Percentiles rank a stretch among this genome's conserved stretches.
phyloP scores from a whole-genome alignment of 2,888 invertebrate species.

The Diaperis boleti region DNA sequence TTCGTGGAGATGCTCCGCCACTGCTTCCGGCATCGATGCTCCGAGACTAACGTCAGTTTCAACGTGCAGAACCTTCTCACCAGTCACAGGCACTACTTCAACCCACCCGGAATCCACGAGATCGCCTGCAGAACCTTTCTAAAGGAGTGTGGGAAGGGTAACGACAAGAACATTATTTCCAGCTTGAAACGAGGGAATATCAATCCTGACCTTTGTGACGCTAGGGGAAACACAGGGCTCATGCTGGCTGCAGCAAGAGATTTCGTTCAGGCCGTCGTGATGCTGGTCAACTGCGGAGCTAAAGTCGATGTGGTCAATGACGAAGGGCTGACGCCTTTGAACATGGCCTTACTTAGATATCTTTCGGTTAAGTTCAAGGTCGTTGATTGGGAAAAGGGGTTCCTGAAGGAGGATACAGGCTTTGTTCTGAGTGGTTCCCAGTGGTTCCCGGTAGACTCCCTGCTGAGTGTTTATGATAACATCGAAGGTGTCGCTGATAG shows the following conservation, averaged over 20 bases:
- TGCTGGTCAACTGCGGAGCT: slow-evolving; percentile 68
- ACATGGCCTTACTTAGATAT: slow-evolving; percentile 65
- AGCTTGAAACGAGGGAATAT: slow-evolving; percentile 64
- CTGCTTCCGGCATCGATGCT: slow-evolving; percentile 66
- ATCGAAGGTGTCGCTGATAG: no score
- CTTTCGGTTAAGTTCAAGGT: slow-evolving; percentile 56
- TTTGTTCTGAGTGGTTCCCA: slow-evolving; percentile 70
- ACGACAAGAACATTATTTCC: slow-evolving; percentile 57
- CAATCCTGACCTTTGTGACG: slow-evolving; percentile 68
- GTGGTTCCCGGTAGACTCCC: slow-evolving; percentile 56
- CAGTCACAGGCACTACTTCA: slow-evolving; percentile 56
- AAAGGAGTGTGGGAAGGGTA: slow-evolving; percentile 54
- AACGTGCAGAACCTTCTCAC: slow-evolving; percentile 54
- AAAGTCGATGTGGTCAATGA: slow-evolving; percentile 69
- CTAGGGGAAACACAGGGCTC: slow-evolving; percentile 69
- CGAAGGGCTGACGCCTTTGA: slow-evolving; percentile 69
- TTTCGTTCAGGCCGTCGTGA: slow-evolving; percentile 65
- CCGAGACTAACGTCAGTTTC: slow-evolving; percentile 58
- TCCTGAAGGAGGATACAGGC: slow-evolving; percentile 71
- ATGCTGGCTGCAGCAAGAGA: slow-evolving; percentile 69
- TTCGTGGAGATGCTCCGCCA: slow-evolving; percentile 68
- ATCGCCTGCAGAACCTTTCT: slow-evolving; percentile 57
- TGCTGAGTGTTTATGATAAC: slow-evolving; percentile 31
- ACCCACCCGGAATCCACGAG: slow-evolving; percentile 57
- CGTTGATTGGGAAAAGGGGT: slow-evolving; percentile 62